Base-by-base conservation (phyloP, 2,113 vertebrate genomes). In the Amphiprion ocellaris region DNA sequence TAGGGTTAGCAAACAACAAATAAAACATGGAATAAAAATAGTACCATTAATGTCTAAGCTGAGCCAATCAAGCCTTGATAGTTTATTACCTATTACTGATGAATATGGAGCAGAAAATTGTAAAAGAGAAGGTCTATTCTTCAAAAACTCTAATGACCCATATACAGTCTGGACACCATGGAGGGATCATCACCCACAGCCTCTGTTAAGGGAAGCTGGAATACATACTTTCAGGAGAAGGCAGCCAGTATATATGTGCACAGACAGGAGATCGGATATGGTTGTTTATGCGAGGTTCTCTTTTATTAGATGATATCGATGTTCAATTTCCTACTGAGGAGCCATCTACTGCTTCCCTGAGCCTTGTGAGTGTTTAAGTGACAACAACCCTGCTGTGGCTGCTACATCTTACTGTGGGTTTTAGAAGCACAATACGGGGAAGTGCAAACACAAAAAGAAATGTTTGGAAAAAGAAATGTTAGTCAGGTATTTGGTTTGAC, bases 321-420 rank as follows among this genome's bases (percentile, higher is more conserved):
- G 64, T 87, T 87, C 21, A 54, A 82, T 89, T 80, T 85, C 84
- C 84, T 81, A 53, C 28, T 52, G 39, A 64, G 56, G 23, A 78
- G 19, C 23, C 50, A 37, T 63, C 59, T 37, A 9, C 77, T 53
- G 11, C 28, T 54, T 52, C 58, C 61, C 61, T 70, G 49, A 87
- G 59, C 16, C 16, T 19, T 63, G 62, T 4, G 28, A 68, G 54
- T 33, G 28, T 44, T 70, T 71, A n/a, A 69, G 68, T 53, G 41
- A 69, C 55, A 69, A 39, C 62, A 74, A 52, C 39, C 49, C 33
- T 64, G 37, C 19, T 53, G 39, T 15, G 52, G 33, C 30, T 49
- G 52, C 44, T 39, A 26, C 33, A 44, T 50, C 11, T 52, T 11
- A 75, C 23, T 62, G 78, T 86, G 39, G 39, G 17, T 76, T 81